Conservation (phyloP, 2,888 invertebrate genomes). For the Catocala nupta region DNA sequence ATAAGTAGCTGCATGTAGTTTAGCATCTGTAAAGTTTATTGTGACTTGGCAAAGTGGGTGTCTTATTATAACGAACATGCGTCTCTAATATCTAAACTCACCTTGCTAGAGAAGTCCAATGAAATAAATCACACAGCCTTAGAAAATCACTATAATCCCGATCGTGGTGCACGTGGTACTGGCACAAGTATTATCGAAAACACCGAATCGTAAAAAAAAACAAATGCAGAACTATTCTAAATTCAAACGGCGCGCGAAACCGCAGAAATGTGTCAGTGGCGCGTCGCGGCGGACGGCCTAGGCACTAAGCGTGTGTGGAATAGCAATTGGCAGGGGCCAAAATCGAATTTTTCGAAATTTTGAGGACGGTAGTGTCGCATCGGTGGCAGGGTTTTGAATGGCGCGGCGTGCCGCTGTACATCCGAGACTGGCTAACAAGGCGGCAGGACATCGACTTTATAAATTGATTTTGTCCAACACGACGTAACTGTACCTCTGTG, state of each 20-base stretch:
- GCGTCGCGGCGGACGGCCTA: conserved; percentile 81
- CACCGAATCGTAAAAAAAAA: conserved; percentile 71
- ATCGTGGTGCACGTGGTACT: conserved; percentile 61
- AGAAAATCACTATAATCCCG: conserved; percentile 62
- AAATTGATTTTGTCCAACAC: conserved; percentile 81
- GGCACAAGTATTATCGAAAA: conserved; percentile 68
- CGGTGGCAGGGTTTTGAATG: conserved; percentile 80
- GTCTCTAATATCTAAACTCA: conserved; percentile 58
- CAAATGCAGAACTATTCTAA: conserved; percentile 75
- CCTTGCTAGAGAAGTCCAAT: conserved; percentile 60
- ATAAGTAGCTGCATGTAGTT: conserved; percentile 31
- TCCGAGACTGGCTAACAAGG: conserved; percentile 76
- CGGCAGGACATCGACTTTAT: conserved; percentile 86
- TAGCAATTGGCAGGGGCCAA: conserved; percentile 67
- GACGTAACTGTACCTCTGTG: conserved; percentile 73
- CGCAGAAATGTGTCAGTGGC: conserved; percentile 86
- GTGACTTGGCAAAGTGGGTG: conserved; percentile 31
- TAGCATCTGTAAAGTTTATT: conserved; percentile 27
- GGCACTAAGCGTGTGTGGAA: conserved; percentile 76
- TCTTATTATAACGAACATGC: conserved; percentile 14
- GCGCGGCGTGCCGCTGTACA: conserved; percentile 72
- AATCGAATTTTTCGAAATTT: conserved; percentile 75
- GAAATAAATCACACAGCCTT: conserved; percentile 53
- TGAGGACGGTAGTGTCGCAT: conserved; percentile 75
- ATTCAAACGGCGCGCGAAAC: conserved; percentile 83